A percentile compares a stretch with the other conserved stretches of the same genome.
Evolutionary conservation across 2,797 vertebrate genomes (phyloP).

Genomic region (Eurystomus glaucurus): DNA sequence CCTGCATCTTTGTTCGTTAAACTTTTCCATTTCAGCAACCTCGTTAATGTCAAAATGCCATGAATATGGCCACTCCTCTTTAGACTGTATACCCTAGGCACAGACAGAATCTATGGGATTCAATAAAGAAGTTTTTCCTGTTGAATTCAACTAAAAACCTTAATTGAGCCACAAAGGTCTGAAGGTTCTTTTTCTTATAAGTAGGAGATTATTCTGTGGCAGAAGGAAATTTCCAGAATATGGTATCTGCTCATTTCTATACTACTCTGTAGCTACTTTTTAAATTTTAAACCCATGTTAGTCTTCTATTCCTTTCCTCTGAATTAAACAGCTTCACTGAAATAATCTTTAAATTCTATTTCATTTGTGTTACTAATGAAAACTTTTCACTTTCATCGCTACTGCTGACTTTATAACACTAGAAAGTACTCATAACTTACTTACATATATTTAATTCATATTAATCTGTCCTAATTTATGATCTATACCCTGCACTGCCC

Average conservation of each 20-base stretch:
- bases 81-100: slow-evolving; percentile 12
- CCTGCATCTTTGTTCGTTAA: slow-evolving; percentile 80
- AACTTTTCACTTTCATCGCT: neutral
- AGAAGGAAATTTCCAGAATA: slow-evolving; percentile 40
- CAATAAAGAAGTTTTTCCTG: slow-evolving; percentile 54
- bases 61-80: slow-evolving; percentile 35
- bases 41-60: slow-evolving; percentile 79
- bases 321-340: slow-evolving; percentile 13
- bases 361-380: slow-evolving; percentile 42
- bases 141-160: slow-evolving; percentile 88
- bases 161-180: slow-evolving; percentile 89
- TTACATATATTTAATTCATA: slow-evolving; percentile 71
- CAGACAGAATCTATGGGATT: slow-evolving; percentile 42
- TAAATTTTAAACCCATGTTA: slow-evolving; percentile 27
- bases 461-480: slow-evolving; percentile 54
- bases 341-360: slow-evolving; percentile 41
- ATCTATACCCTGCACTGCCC: slow-evolving; percentile 52
- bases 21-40: slow-evolving; percentile 75
- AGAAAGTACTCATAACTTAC: slow-evolving; percentile 46
- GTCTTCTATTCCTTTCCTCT: neutral
- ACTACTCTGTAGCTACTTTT: neutral
- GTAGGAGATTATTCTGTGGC: slow-evolving; percentile 39
- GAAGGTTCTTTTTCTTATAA: slow-evolving; percentile 86
- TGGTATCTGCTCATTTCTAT: slow-evolving; percentile 3
- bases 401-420: neutral